Evolutionary conservation across 2,797 vertebrate species (phyloP), one percentile per base, ranked within the genome.

Genomic region (Danio aesculapii): DNA sequence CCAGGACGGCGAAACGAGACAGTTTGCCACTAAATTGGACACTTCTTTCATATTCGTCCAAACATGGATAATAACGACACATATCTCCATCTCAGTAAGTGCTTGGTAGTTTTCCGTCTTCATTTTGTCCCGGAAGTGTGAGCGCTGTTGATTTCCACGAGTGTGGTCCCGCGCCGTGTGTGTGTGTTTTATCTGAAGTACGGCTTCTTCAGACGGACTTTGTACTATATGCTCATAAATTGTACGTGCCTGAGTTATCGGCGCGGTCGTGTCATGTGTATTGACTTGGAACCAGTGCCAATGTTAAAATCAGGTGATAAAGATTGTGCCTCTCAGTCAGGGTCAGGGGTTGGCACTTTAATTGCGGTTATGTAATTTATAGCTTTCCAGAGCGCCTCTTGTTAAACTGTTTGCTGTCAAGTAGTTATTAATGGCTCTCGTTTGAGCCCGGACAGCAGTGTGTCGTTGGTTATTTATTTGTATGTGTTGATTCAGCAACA

Each of bases 281-380:
- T 81, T 87, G 77, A 87, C 89, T 70, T 83, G 73, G 84, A 90
- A 87, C 81, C 82, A 79, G 87, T 82, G 88, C 76, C 81, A 88
- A 81, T 86, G 85, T 88, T 87, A 82, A 88, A 91, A 93, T 93
- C 92, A 93, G 93, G 92, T 94, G 94, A 93, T 92, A 90, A 82
- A 21, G 87, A 90, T 85, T 82, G 86, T 88, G 91, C 87, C 86
- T 87, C 90, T 90, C 92, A 87, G 91, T 87, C 87, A 92, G 93
- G 94, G 94, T 95, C 94, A 95, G 90, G 92, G 94, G 94, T 95
- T 92, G 92, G 92, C 94, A 93, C 92, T 95, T 94, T 94, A 93
- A 95, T 93, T 93, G 92, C 92, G 88, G 88, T 93, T 92, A 90
- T 92, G 90, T 94, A 92, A 95, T 95, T 94, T 94, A 95, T 94